phyloP scores from a whole-genome alignment of 1,140 invertebrate species.

The Zaprionus nigranus region DNA sequence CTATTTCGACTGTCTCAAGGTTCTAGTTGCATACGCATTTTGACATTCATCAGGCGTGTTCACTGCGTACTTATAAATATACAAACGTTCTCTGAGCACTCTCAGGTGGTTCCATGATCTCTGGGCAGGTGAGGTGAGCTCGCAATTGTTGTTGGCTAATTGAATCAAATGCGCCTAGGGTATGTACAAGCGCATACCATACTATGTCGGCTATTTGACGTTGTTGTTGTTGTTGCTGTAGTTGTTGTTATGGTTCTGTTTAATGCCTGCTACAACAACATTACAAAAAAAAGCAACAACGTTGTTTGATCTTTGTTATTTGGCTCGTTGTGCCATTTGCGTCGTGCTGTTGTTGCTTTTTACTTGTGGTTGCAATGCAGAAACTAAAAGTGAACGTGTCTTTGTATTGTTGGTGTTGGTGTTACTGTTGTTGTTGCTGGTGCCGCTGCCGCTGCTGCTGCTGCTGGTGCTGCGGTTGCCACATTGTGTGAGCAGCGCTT shows the following conservation, averaged over 20 bases:
- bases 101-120: not conserved
- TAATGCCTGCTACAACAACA: slow-evolving; percentile 13
- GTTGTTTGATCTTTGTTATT: slow-evolving; percentile 75
- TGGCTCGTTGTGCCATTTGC: slow-evolving; percentile 61
- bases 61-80: not conserved
- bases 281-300: not conserved
- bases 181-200: not conserved
- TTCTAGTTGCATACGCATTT: slow-evolving; percentile 11
- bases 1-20: not conserved
- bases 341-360: slow-evolving; percentile 22
- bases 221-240: not conserved
- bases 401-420: slow-evolving; percentile 21
- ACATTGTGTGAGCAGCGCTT: slow-evolving; percentile 28
- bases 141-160: not conserved
- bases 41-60: slow-evolving; percentile 9
- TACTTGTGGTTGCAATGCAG: slow-evolving; percentile 62
- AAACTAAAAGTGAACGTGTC: slow-evolving; percentile 73
- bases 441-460: not conserved
- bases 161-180: slow-evolving; percentile 2
- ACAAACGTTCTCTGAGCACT: slow-evolving; percentile 8
- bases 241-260: slow-evolving; percentile 16
- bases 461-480: slow-evolving; percentile 24
- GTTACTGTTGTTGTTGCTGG: slow-evolving; percentile 1
- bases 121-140: not conserved
- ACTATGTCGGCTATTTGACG: not conserved